Percentiles rank a stretch among this genome's conserved stretches.
These are phyloP conservation scores for Crepidodera aurea DNA, from an alignment of 2,888 invertebrate species.

Conservation along the genomic window DNA sequence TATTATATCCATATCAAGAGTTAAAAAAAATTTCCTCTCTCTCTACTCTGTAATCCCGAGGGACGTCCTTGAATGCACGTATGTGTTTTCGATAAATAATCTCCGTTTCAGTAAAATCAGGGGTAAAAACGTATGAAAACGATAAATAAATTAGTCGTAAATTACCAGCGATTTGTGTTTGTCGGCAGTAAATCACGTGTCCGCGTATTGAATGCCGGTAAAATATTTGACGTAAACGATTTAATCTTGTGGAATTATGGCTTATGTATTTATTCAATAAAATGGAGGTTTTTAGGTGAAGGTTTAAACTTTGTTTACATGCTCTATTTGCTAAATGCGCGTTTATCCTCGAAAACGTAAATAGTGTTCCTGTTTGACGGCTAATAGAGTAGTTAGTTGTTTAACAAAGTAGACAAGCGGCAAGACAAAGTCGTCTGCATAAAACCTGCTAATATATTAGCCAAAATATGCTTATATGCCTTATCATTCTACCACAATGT, in stretches of 20 bases:
- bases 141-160: conserved; percentile 38
- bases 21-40: too few relatives aligned
- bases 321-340: neutral
- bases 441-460: too few relatives aligned
- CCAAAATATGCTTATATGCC: too few relatives aligned
- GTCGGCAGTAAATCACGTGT: conserved; percentile 47
- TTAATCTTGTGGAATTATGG: conserved; percentile 46
- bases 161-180: conserved; percentile 42
- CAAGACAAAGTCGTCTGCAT: too few relatives aligned
- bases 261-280: conserved; percentile 32
- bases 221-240: conserved; percentile 50
- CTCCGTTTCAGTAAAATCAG: conserved; percentile 23
- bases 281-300: conserved; percentile 17
- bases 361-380: too few relatives aligned
- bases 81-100: neutral
- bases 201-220: conserved; percentile 48
- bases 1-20: too few relatives aligned
- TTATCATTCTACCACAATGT: too few relatives aligned
- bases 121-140: conserved; percentile 33
- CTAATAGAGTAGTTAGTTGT: too few relatives aligned
- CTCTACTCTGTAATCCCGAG: too few relatives aligned
- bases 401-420: too few relatives aligned
- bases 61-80: too few relatives aligned
- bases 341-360: too few relatives aligned
- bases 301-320: neutral